A percentile compares a stretch with the other conserved stretches of the same genome.
Evolutionary conservation across 2,113 vertebrate species (phyloP).

Genomic region (Trogon surrucura): DNA sequence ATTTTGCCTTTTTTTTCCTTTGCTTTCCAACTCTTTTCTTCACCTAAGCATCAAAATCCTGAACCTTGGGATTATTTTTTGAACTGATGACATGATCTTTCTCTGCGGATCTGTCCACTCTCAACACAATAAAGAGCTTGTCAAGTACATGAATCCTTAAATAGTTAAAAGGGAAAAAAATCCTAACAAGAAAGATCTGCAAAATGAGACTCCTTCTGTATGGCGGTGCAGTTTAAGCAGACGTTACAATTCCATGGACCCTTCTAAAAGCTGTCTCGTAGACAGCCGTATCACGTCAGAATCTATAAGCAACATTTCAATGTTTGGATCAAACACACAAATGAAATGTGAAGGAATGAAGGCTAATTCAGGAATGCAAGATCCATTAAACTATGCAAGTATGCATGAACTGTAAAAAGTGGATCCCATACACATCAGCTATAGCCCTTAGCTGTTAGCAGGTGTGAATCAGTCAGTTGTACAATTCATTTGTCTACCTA

Average conservation of each 20-base stretch:
- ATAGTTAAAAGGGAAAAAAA: conserved; percentile 13
- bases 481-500: conserved; percentile 93
- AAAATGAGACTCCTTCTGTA: background rate
- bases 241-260: background rate
- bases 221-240: background rate
- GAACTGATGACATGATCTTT: background rate
- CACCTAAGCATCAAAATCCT: conserved; percentile 4
- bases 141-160: background rate
- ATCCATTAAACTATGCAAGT: conserved; percentile 87
- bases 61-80: background rate
- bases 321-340: conserved; percentile 71
- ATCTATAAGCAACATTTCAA: conserved; percentile 33
- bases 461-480: conserved; percentile 88
- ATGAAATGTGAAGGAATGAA: conserved; percentile 75
- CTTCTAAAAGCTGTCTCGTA: background rate
- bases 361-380: conserved; percentile 77
- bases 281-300: background rate
- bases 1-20: background rate
- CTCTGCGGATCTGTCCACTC: background rate
- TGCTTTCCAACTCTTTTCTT: conserved; percentile 41
- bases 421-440: conserved; percentile 76
- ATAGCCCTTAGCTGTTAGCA: conserved; percentile 85
- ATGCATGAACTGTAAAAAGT: conserved; percentile 88
- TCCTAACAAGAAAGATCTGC: background rate
- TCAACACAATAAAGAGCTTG: background rate